These are phyloP conservation scores for Acanthacorydalis orientalis DNA, from an alignment of 2,888 invertebrate species.

Conservation along the genomic window DNA sequence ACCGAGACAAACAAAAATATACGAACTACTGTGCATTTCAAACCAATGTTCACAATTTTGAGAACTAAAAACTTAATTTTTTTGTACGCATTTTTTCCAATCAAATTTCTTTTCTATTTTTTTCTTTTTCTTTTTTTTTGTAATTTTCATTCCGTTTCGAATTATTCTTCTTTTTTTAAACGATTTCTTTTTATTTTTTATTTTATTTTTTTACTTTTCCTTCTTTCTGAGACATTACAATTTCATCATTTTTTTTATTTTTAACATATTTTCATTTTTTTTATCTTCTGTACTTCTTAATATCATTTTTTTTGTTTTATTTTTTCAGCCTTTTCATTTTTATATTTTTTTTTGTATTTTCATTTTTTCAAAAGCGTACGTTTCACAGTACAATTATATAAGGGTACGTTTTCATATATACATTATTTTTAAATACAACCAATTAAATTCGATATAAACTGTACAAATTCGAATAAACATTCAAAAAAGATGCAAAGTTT, in stretches of 20 bases:
- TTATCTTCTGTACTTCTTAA: neutral
- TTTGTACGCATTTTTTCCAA: neutral
- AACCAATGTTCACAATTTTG: neutral
- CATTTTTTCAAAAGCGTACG: neutral
- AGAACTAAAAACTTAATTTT: too few relatives aligned
- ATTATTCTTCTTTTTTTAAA: slow-evolving; percentile 10
- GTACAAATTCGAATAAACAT: too few relatives aligned
- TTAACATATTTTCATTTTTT: too few relatives aligned
- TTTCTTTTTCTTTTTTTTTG: neutral
- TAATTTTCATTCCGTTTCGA: slow-evolving; percentile 11
- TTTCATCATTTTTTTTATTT: slow-evolving; percentile 4
- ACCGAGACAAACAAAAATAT: neutral
- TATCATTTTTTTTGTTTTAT: slow-evolving; percentile 7
- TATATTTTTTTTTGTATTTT: slow-evolving; percentile 1
- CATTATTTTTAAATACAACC: too few relatives aligned
- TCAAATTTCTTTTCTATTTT: neutral
- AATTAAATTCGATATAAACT: too few relatives aligned
- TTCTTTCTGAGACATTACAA: slow-evolving; percentile 1
- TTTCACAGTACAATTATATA: too few relatives aligned
- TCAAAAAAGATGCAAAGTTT: too few relatives aligned
- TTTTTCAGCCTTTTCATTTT: slow-evolving; percentile 9
- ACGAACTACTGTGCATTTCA: neutral
- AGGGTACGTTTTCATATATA: too few relatives aligned
- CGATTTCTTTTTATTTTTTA: slow-evolving; percentile 1
- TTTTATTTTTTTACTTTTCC: slow-evolving; percentile 4